Percentiles rank a stretch among this genome's conserved stretches.
These are phyloP conservation scores for Brachionus rotundiformis DNA, from an alignment of 1,140 invertebrate genomes.

Conservation along the genomic window DNA sequence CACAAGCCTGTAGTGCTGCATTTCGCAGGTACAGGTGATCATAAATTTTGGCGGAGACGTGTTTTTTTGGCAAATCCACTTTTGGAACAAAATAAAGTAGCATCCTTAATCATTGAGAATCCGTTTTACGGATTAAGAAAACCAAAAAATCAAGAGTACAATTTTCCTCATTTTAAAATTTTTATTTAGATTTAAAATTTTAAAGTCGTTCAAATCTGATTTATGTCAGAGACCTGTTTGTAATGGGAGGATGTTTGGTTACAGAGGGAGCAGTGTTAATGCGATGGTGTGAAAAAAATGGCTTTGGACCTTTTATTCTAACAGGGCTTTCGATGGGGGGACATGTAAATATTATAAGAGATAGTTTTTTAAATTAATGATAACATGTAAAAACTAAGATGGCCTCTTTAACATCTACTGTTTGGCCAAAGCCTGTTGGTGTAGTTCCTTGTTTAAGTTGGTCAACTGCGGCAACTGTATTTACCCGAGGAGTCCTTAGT, in stretches of 20 bases:
- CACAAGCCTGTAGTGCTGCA: conserved; percentile 86
- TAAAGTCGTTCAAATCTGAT: conserved; percentile 82
- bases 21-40: conserved; percentile 94
- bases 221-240: conserved; percentile 96
- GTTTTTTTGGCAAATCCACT: conserved; percentile 86
- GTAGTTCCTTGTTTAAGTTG: conserved; percentile 92
- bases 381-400: no score
- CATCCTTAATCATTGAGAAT: conserved; percentile 91
- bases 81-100: conserved; percentile 84
- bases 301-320: conserved; percentile 79
- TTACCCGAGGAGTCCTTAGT: conserved; percentile 91
- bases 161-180: no score
- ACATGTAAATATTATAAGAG: conserved; percentile 70
- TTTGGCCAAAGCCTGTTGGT: conserved; percentile 85
- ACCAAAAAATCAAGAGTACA: conserved; percentile 52
- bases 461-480: conserved; percentile 92
- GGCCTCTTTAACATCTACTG: conserved; percentile 62
- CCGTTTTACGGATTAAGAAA: conserved; percentile 53
- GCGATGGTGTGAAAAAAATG: conserved; percentile 84
- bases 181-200: neutral
- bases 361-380: no score
- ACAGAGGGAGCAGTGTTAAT: conserved; percentile 87
- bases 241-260: conserved; percentile 96
- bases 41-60: conserved; percentile 87
- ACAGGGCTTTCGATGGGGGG: conserved; percentile 99